Evolutionary conservation across 2,113 vertebrate species (phyloP), one percentile per base, ranked within the genome.

Genomic region (Eleginops maclovinus): DNA sequence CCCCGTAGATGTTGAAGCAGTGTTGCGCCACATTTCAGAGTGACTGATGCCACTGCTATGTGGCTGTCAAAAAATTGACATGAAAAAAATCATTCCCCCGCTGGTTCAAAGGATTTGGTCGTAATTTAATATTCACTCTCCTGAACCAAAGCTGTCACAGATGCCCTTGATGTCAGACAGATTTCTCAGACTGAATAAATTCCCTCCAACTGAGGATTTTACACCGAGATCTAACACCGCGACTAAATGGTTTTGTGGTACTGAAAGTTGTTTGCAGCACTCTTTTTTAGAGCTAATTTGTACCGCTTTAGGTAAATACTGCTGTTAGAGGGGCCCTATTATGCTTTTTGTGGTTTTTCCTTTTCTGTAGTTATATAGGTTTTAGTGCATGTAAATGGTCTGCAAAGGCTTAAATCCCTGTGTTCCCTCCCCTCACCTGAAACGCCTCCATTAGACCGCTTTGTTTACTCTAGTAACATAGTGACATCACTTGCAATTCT

Each of bases 81-180:
- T 88, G 0, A 81, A 81, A 88, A 86, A 84, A 62, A 49, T 19
- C 14, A 85, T 78, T 81, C 78, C 50, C 50, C 73, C 46, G 41
- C 84, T 55, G 64, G 74, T 88, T 90, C 81, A 91, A 90, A 90
- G 85, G 75, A 86, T 75, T 83, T 75, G 44, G 53, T 82, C 64
- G 44, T 75, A 51, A 80, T 85, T 87, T 78, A 86, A 83, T 79
- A 89, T 84, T 87, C 86, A 79, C 75, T 80, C 54, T 79, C 71
- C 84, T 87, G 76, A 81, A 82, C 83, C 67, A 72, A 55, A 81
- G 83, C 82, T 5, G 36, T 81, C 78, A 83, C 79, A 71, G 79
- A 71, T 87, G 69, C 81, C 85, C 91, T 89, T 89, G 80, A 92
- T 91, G 82, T 92, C 60, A 69, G 82, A 68, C 50, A 51, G 63